Conservation (phyloP, 2,888 invertebrate species). For the Aquatica leii region DNA sequence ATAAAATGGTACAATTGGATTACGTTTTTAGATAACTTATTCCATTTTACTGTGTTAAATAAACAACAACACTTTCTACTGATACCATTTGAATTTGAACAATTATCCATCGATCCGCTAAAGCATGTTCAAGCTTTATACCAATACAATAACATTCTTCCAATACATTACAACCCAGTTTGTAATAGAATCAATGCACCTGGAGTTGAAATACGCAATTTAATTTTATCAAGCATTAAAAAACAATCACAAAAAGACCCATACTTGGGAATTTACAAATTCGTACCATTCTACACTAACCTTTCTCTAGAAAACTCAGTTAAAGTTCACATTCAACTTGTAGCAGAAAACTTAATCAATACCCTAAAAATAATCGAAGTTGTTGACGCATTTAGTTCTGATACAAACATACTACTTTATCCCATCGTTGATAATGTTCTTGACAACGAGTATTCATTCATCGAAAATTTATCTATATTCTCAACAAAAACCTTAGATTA, state of each 20-base stretch:
- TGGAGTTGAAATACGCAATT: background rate
- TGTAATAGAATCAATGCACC: background rate
- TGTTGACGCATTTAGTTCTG: background rate
- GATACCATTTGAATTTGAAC: background rate
- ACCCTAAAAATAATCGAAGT: background rate
- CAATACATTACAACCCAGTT: background rate
- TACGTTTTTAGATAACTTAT: background rate
- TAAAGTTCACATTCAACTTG: background rate
- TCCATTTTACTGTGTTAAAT: background rate
- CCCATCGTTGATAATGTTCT: background rate
- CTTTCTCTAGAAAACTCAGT: background rate
- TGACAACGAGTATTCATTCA: too few species aligned
- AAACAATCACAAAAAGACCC: background rate
- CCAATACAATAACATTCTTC: too few species aligned
- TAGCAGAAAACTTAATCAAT: background rate
- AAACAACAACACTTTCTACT: background rate
- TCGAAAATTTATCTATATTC: background rate
- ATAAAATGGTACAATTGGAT: background rate
- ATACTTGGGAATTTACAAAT: background rate
- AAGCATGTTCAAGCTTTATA: background rate
- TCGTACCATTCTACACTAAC: background rate
- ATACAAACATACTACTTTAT: background rate
- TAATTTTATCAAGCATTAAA: too few species aligned
- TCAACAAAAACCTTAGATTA: background rate
- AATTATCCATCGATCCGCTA: background rate